These are phyloP conservation scores for Drosophila kepulauana DNA, from an alignment of 1,140 invertebrate species.

Conservation along the genomic window DNA sequence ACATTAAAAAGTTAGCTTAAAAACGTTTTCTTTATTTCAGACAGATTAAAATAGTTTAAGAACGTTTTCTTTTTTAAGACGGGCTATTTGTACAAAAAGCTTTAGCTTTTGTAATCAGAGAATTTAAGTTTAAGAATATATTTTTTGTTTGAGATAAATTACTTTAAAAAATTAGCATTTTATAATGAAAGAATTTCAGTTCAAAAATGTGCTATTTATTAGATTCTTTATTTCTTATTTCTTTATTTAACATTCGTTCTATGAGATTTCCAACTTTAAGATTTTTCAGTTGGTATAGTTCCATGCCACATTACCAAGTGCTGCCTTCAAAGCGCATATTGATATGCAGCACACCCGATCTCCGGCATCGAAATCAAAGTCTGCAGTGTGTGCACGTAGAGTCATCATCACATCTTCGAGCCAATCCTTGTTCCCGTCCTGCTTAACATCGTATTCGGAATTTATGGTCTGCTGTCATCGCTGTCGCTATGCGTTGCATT, in stretches of 20 bases:
- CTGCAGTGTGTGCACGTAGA: slow-evolving; percentile 58
- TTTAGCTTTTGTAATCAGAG: too few relatives aligned
- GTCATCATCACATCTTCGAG: slow-evolving; percentile 42
- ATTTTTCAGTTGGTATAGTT: neutral
- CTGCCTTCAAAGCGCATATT: slow-evolving; percentile 1
- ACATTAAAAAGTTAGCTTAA: too few relatives aligned
- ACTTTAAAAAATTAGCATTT: too few relatives aligned
- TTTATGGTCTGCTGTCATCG: slow-evolving; percentile 67
- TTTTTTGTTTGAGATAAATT: too few relatives aligned
- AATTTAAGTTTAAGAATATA: too few relatives aligned
- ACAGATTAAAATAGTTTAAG: too few relatives aligned
- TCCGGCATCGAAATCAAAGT: slow-evolving; percentile 44
- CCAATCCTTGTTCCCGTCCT: slow-evolving; percentile 17
- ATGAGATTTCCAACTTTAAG: neutral
- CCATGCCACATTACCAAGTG: neutral
- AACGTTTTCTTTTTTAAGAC: too few relatives aligned
- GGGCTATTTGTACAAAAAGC: too few relatives aligned
- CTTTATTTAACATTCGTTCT: neutral
- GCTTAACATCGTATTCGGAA: slow-evolving; percentile 51
- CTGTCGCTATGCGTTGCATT: slow-evolving; percentile 60
- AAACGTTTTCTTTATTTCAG: too few relatives aligned
- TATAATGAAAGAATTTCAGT: too few relatives aligned
- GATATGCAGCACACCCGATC: slow-evolving; percentile 32
- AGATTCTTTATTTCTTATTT: too few relatives aligned
- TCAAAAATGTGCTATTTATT: too few relatives aligned